phyloP scores from a whole-genome alignment of 1,140 invertebrate species.

The Drosophila ogumai region DNA sequence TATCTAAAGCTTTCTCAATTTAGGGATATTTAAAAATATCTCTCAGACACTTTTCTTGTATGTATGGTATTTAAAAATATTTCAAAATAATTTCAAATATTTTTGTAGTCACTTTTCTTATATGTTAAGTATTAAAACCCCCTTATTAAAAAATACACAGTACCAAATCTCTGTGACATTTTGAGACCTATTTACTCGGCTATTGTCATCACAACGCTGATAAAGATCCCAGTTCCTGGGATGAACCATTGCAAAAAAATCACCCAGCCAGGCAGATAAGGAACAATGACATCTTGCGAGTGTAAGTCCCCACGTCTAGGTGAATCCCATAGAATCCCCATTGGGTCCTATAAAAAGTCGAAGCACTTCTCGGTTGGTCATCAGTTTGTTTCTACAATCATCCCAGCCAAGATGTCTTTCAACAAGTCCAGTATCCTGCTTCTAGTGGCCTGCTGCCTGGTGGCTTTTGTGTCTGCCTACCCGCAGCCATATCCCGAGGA shows the following conservation, averaged over 20 bases:
- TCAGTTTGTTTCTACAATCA: conserved; percentile 43
- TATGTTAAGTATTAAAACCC: background rate
- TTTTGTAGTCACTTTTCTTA: background rate
- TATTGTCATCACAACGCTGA: background rate
- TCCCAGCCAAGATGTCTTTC: conserved; percentile 43
- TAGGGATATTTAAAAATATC: background rate
- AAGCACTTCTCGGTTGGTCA: background rate
- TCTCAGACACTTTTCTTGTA: background rate
- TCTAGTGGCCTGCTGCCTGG: conserved; percentile 35
- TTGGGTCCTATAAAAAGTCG: conserved; percentile 46
- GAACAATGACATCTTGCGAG: background rate
- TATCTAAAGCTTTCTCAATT: background rate
- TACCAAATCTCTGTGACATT: background rate
- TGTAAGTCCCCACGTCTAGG: conserved; percentile 20
- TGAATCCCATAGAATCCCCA: conserved; percentile 17
- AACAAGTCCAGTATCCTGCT: conserved; percentile 28
- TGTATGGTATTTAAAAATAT: background rate
- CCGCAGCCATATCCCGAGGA: conserved; percentile 19
- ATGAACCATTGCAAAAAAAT: conserved; percentile 40
- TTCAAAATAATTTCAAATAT: background rate
- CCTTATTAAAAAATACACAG: background rate
- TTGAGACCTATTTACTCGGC: too few relatives aligned
- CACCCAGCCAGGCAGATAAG: conserved; percentile 27
- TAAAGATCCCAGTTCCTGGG: conserved; percentile 21
- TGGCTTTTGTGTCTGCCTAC: conserved; percentile 20